Evolutionary conservation across 2,113 vertebrate genomes (phyloP).

Genomic region (Sakesphorus luctuosus): DNA sequence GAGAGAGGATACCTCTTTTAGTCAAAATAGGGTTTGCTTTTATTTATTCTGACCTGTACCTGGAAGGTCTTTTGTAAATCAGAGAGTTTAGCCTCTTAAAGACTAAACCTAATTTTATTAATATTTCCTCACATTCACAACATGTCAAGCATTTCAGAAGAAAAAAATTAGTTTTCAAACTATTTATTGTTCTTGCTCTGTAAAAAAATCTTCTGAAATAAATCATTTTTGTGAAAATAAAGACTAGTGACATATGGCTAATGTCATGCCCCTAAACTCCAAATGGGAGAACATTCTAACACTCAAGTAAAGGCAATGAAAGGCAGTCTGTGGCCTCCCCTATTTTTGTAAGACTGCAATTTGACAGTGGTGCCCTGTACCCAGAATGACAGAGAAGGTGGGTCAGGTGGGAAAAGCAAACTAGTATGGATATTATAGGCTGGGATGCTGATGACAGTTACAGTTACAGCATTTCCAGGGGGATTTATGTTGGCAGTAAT

Average conservation of each 20-base stretch:
- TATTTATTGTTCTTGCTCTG: neutral
- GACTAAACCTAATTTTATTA: neutral
- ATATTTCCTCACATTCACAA: neutral
- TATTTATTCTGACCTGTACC: neutral
- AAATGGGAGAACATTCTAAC: neutral
- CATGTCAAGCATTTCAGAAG: neutral
- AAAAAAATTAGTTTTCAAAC: neutral
- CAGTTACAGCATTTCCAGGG: neutral
- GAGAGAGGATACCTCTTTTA: neutral
- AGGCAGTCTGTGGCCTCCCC: neutral
- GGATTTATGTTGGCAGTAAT: neutral
- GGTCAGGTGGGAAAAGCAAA: neutral
- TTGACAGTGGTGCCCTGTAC: neutral
- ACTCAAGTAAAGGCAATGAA: neutral
- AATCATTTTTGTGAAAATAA: neutral
- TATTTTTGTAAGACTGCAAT: neutral
- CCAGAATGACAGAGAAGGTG: neutral
- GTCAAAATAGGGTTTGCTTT: neutral
- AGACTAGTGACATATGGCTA: neutral
- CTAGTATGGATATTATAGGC: neutral
- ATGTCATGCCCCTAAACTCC: neutral
- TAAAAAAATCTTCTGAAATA: neutral
- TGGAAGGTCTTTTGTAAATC: neutral
- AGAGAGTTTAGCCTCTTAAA: neutral
- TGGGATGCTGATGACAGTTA: neutral